Percentiles rank a stretch among this genome's conserved stretches.
These are phyloP conservation scores for Euborellia annulipes DNA, from an alignment of 1,140 invertebrate genomes.

Conservation along the genomic window DNA sequence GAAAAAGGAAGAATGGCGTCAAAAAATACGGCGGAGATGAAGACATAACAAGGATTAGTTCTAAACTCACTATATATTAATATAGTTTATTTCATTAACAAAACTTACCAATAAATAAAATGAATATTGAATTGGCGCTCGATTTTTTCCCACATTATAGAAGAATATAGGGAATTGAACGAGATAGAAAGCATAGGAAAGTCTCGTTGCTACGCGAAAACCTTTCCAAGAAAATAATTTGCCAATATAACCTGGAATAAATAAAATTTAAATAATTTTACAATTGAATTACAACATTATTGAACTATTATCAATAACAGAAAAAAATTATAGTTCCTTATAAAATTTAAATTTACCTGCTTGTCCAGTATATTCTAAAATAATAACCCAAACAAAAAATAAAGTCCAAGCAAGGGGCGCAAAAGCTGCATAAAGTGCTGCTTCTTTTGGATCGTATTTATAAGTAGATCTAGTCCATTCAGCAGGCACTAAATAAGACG, in stretches of 20 bases:
- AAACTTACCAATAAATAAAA: slow-evolving; percentile 17
- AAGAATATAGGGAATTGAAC: slow-evolving; percentile 53
- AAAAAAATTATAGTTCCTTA: background rate
- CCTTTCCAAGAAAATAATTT: slow-evolving; percentile 38
- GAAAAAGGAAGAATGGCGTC: background rate
- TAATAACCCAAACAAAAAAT: slow-evolving; percentile 46
- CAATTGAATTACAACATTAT: background rate
- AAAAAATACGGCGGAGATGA: too few species aligned
- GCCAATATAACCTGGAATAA: slow-evolving; percentile 30
- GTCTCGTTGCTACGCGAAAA: slow-evolving; percentile 40
- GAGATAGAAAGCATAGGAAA: slow-evolving; percentile 47
- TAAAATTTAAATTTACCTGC: slow-evolving; percentile 16
- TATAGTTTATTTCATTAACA: slow-evolving; percentile 6
- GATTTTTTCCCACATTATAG: slow-evolving; percentile 41
- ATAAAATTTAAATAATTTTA: slow-evolving; percentile 6
- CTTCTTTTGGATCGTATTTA: slow-evolving; percentile 43
- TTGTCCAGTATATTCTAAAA: slow-evolving; percentile 42
- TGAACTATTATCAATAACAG: background rate
- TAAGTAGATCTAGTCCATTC: slow-evolving; percentile 49
- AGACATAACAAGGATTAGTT: too few species aligned
- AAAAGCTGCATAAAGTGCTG: slow-evolving; percentile 51
- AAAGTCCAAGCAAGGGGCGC: slow-evolving; percentile 53
- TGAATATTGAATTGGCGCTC: slow-evolving; percentile 33
- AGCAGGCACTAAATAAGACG: slow-evolving; percentile 41
- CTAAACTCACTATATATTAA: background rate